Percentiles rank a stretch among this genome's conserved stretches.
phyloP scores from a whole-genome alignment of 2,888 invertebrate genomes.

The Sesia bembeciformis region DNA sequence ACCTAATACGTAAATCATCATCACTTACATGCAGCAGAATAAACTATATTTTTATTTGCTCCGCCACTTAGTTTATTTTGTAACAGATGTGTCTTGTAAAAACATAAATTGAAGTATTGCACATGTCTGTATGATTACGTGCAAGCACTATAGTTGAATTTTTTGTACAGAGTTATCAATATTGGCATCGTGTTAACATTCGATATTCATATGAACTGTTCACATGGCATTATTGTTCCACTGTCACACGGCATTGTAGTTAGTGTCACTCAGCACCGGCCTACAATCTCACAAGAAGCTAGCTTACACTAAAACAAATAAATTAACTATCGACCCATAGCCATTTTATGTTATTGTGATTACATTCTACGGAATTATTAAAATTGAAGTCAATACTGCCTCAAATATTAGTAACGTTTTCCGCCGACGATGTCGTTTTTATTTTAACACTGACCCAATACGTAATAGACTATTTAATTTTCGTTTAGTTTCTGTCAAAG shows the following conservation, averaged over 20 bases:
- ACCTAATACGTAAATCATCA: no score
- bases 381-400: slow-evolving; percentile 10
- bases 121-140: no score
- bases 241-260: slow-evolving; percentile 33
- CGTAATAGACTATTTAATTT: slow-evolving; percentile 32
- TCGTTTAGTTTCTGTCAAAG: neutral
- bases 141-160: no score
- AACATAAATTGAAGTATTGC: no score
- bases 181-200: no score
- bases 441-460: slow-evolving; percentile 29
- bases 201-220: no score
- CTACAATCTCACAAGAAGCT: slow-evolving; percentile 43
- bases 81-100: no score
- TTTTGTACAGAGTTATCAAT: no score
- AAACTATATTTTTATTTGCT: no score
- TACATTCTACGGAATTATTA: neutral
- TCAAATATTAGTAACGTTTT: slow-evolving; percentile 60
- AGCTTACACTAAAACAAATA: slow-evolving; percentile 63
- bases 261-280: slow-evolving; percentile 33
- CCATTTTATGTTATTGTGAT: slow-evolving; percentile 5
- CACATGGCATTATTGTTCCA: neutral
- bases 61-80: no score
- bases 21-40: no score
- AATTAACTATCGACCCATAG: slow-evolving; percentile 53
- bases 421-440: slow-evolving; percentile 30